phyloP scores from a whole-genome alignment of 2,888 invertebrate genomes.

The Drosophila putrida region DNA sequence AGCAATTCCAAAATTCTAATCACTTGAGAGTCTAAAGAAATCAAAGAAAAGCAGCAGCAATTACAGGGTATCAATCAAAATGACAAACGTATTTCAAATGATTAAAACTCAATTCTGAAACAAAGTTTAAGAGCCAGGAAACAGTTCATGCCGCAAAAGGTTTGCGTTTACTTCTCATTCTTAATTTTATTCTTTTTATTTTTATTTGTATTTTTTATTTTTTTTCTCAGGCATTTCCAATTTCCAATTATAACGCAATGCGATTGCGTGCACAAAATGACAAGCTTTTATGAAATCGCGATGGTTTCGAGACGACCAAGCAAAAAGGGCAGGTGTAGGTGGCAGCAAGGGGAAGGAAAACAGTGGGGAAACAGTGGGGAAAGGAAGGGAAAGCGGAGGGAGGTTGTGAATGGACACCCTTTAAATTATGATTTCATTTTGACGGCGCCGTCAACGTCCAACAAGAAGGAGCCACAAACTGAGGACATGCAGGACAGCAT shows the following conservation, averaged over 20 bases:
- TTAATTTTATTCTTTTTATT: constrained; percentile 11
- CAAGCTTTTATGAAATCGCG: constrained; percentile 76
- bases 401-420: constrained; percentile 37
- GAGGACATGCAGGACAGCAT: neutral
- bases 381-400: neutral
- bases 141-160: neutral
- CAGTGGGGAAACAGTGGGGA: neutral
- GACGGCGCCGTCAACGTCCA: constrained; percentile 31
- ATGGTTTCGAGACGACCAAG: constrained; percentile 39
- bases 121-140: neutral
- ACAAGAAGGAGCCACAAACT: neutral
- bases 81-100: neutral
- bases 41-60: no score
- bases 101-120: neutral
- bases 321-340: constrained; percentile 3
- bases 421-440: constrained; percentile 76
- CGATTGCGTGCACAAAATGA: constrained; percentile 79
- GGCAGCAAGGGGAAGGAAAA: neutral
- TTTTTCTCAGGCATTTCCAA: constrained; percentile 65
- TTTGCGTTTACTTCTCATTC: constrained; percentile 7
- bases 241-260: constrained; percentile 75
- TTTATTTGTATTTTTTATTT: neutral
- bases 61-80: neutral
- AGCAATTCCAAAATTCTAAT: no score
- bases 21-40: no score